phyloP scores from a whole-genome alignment of 2,797 vertebrate species.

The Taenioides sp. region DNA sequence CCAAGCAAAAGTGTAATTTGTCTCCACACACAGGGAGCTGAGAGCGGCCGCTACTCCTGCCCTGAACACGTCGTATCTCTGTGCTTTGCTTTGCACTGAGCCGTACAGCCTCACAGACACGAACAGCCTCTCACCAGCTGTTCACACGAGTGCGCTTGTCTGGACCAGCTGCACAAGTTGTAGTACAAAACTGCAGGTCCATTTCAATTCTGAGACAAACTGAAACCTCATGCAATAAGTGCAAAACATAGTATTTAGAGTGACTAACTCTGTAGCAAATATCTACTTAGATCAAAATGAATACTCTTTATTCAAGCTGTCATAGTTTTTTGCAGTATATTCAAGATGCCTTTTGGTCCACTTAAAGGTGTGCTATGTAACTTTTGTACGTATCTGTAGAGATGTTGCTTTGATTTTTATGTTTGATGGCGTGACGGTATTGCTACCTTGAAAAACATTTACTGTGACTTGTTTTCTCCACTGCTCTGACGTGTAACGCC shows the following conservation, averaged over 20 bases:
- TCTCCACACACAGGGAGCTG: slow-evolving; percentile 71
- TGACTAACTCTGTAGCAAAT: neutral
- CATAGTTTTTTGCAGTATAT: neutral
- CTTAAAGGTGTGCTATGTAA: no score
- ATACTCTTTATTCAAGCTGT: neutral
- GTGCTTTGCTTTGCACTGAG: slow-evolving; percentile 70
- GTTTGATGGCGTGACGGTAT: no score
- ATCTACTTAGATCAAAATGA: neutral
- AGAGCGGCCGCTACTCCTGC: slow-evolving; percentile 44
- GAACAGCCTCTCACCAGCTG: slow-evolving; percentile 55
- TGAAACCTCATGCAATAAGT: no score
- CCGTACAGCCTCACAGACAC: slow-evolving; percentile 54
- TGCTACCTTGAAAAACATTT: no score
- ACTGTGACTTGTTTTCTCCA: no score
- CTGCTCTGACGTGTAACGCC: no score
- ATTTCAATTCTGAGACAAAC: slow-evolving; percentile 33
- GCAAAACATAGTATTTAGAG: neutral
- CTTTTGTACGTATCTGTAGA: no score
- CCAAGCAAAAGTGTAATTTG: slow-evolving; percentile 70
- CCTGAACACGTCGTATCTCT: slow-evolving; percentile 64
- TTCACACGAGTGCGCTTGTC: slow-evolving; percentile 60
- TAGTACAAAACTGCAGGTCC: slow-evolving; percentile 28
- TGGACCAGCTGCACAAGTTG: slow-evolving; percentile 34
- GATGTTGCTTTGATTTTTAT: no score
- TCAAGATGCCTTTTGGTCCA: neutral